Evolutionary conservation across 2,888 invertebrate genomes (phyloP).

Genomic region (Myopa testacea): DNA sequence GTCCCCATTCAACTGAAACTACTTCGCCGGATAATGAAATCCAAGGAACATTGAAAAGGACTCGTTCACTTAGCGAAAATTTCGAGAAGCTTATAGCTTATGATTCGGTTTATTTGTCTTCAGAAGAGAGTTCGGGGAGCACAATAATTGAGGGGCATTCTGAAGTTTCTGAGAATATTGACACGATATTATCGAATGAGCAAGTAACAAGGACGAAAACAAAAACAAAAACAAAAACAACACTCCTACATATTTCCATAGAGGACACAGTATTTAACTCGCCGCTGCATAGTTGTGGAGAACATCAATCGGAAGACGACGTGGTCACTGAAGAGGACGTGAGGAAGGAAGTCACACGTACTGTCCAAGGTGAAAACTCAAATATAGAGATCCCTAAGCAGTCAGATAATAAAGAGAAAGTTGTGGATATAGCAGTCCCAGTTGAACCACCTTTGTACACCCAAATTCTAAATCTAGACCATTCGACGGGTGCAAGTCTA

Average conservation of each 20-base stretch:
- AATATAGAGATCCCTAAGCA: conserved; percentile 41
- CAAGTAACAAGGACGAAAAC: conserved; percentile 46
- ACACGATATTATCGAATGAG: conserved; percentile 13
- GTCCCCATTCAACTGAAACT: conserved; percentile 28
- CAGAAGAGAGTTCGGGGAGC: conserved; percentile 66
- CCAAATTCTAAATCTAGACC: conserved; percentile 59
- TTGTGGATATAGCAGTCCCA: neutral
- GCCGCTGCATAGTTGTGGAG: conserved; percentile 44
- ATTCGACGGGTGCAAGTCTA: conserved; percentile 35
- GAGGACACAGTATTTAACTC: conserved; percentile 62
- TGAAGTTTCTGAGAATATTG: conserved; percentile 52
- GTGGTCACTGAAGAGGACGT: conserved; percentile 1
- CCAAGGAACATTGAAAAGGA: conserved; percentile 52
- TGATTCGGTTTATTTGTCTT: conserved; percentile 68
- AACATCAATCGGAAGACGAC: conserved; percentile 49
- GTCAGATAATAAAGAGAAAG: conserved; percentile 14
- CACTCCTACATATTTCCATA: conserved; percentile 64
- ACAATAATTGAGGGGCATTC: conserved; percentile 60
- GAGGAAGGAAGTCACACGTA: neutral
- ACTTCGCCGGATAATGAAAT: conserved; percentile 40
- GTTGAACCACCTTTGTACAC: conserved; percentile 53
- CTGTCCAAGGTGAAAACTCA: neutral
- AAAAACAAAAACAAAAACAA: conserved; percentile 49
- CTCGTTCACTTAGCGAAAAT: conserved; percentile 51
- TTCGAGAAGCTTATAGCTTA: conserved; percentile 65